A percentile compares a stretch with the other conserved stretches of the same genome.
Evolutionary conservation across 2,888 invertebrate species (phyloP).

Genomic region (Ormyrus thymus): DNA sequence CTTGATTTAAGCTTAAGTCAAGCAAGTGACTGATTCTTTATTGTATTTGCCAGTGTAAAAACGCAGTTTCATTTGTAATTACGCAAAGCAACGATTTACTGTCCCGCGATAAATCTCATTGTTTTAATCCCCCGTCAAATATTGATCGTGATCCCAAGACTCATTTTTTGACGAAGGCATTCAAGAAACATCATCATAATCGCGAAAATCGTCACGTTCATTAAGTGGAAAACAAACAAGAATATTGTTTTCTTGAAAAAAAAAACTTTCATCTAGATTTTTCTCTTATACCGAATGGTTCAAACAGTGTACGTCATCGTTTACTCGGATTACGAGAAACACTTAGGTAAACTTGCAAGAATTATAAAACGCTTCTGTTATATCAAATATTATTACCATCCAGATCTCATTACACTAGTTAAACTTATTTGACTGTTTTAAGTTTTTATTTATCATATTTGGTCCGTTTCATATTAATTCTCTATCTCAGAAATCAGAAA

Average conservation of each 20-base stretch:
- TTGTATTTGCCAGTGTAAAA: neutral
- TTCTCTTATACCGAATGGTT: neutral
- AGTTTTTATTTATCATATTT: too few relatives aligned
- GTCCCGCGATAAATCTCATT: slow-evolving; percentile 3
- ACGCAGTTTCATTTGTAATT: slow-evolving; percentile 4
- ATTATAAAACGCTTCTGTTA: neutral
- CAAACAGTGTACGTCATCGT: slow-evolving; percentile 5
- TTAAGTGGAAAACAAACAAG: neutral
- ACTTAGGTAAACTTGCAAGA: neutral
- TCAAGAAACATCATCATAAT: neutral
- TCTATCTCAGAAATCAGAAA: too few relatives aligned
- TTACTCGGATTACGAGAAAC: neutral
- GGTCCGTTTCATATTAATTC: too few relatives aligned
- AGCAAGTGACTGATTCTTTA: neutral
- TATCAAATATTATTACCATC: too few relatives aligned
- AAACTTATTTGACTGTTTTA: too few relatives aligned
- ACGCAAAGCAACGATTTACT: slow-evolving; percentile 13
- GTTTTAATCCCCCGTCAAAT: slow-evolving; percentile 8
- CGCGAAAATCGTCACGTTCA: neutral
- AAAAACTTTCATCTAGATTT: neutral
- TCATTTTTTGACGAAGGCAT: neutral
- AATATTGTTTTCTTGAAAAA: neutral
- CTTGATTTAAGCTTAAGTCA: too few relatives aligned
- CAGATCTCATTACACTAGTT: too few relatives aligned
- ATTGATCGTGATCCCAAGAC: neutral